Percentiles rank a stretch among this genome's conserved stretches.
Evolutionary conservation across 2,888 invertebrate species (phyloP).

Genomic region (Xanthorhoe spadicearia): DNA sequence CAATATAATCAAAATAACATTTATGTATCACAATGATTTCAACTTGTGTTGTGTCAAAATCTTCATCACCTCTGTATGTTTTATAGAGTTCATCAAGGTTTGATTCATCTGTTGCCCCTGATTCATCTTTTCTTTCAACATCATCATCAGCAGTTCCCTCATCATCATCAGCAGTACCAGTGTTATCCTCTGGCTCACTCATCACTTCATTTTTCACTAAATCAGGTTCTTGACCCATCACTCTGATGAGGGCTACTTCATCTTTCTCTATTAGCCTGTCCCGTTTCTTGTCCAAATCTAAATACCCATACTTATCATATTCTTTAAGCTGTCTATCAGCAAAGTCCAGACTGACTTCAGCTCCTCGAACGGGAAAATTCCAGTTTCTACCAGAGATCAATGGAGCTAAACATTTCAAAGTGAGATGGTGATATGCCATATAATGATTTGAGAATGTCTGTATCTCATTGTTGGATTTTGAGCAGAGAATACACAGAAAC

Average conservation of each 20-base stretch:
- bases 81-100: constrained; percentile 5
- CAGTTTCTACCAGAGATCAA: constrained; percentile 69
- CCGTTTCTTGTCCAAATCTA: constrained; percentile 59
- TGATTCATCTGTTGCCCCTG: neutral
- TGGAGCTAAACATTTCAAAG: constrained; percentile 73
- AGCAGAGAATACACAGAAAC: constrained; percentile 71
- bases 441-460: constrained; percentile 73
- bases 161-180: constrained; percentile 17
- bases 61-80: constrained; percentile 69
- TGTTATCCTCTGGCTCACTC: constrained; percentile 38
- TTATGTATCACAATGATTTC: constrained; percentile 75
- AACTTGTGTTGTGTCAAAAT: constrained; percentile 76
- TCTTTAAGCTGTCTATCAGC: constrained; percentile 65
- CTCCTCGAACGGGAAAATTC: constrained; percentile 71
- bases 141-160: constrained; percentile 18
- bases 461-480: constrained; percentile 60
- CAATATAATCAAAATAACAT: constrained; percentile 73
- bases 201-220: constrained; percentile 49
- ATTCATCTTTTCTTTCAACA: neutral
- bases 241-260: neutral
- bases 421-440: constrained; percentile 77
- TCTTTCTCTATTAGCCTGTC: constrained; percentile 26
- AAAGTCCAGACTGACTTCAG: constrained; percentile 70
- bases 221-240: constrained; percentile 20
- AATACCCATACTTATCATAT: constrained; percentile 65